Conservation (phyloP, 2,113 vertebrate species). For the Solenodon paradoxus region DNA sequence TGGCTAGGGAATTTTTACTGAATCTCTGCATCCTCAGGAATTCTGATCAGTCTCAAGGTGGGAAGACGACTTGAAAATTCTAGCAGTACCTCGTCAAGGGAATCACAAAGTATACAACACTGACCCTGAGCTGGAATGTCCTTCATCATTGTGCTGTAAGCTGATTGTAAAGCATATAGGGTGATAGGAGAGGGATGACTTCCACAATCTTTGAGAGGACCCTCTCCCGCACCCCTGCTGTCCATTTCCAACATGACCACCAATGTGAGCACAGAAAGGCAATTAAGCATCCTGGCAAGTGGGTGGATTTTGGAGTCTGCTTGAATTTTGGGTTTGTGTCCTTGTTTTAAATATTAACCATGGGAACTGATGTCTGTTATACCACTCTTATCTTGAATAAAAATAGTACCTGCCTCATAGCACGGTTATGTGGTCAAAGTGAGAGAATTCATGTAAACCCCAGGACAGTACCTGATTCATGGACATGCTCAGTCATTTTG, state of each 20-base stretch:
- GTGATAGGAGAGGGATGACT: not conserved
- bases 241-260: not conserved
- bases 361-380: not conserved
- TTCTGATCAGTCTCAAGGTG: not conserved
- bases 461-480: not conserved
- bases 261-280: too few species aligned
- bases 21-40: not conserved
- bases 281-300: not conserved
- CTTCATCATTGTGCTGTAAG: not conserved
- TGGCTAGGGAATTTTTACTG: not conserved
- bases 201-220: not conserved
- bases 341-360: not conserved
- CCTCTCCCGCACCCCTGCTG: not conserved
- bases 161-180: not conserved
- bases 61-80: not conserved
- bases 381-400: not conserved
- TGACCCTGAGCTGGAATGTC: not conserved
- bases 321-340: not conserved
- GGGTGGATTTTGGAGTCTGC: not conserved
- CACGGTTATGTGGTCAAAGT: not conserved
- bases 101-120: not conserved
- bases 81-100: not conserved
- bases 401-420: not conserved
- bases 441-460: not conserved
- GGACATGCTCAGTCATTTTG: not conserved